Evolutionary conservation across 2,113 vertebrate species (phyloP).

Genomic region (Brachyhypopomus occidentalis): DNA sequence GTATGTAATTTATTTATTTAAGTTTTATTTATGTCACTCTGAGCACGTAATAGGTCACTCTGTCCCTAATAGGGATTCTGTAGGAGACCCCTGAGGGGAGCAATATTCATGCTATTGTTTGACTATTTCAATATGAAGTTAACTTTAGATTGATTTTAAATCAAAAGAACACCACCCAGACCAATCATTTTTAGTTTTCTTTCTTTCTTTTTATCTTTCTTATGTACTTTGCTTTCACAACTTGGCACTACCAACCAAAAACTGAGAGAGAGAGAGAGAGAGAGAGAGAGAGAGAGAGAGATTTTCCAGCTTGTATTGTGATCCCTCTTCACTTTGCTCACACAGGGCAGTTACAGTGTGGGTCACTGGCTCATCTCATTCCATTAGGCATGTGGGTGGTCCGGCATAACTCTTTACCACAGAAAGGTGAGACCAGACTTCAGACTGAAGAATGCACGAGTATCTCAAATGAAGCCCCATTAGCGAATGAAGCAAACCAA

Average conservation of each 20-base stretch:
- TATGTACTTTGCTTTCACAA: background rate
- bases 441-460: conserved; percentile 39
- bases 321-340: conserved; percentile 27
- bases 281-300: too few relatives aligned
- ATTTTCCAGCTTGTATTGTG: conserved; percentile 33
- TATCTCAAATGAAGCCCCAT: conserved; percentile 44
- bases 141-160: too few relatives aligned
- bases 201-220: background rate
- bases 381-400: conserved; percentile 54
- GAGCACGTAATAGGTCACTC: too few relatives aligned
- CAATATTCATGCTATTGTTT: too few relatives aligned
- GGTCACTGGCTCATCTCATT: conserved; percentile 53
- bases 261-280: background rate
- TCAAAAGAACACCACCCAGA: background rate
- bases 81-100: too few relatives aligned
- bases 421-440: conserved; percentile 47
- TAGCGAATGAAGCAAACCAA: conserved; percentile 48
- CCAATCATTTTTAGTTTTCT: background rate
- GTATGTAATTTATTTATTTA: background rate
- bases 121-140: too few relatives aligned
- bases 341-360: conserved; percentile 44
- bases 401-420: conserved; percentile 38
- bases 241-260: background rate
- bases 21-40: too few relatives aligned
- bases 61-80: too few relatives aligned